Evolutionary conservation across 2,113 vertebrate species (phyloP).

Genomic region (Numenius arquata): DNA sequence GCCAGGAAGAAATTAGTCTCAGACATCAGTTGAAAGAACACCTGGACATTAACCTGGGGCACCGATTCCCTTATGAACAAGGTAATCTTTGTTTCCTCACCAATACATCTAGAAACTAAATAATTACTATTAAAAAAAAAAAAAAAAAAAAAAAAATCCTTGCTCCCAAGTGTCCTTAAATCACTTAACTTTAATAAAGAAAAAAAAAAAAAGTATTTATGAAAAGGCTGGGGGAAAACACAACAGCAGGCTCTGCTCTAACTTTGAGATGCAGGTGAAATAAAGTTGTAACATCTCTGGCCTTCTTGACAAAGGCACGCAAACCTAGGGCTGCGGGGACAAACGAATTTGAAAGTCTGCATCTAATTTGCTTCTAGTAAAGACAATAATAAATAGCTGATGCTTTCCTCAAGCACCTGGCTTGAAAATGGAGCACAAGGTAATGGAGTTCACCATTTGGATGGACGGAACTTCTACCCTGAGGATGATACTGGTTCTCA

Average conservation of each 20-base stretch:
- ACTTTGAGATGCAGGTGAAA: not conserved
- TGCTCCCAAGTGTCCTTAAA: constrained; percentile 52
- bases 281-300: not conserved
- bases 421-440: not conserved
- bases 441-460: not conserved
- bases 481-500: not conserved
- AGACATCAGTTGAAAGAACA: constrained; percentile 77
- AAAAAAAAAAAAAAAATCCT: not conserved
- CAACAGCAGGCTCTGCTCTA: not conserved
- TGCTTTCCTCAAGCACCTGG: not conserved
- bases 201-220: not conserved
- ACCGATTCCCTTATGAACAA: constrained; percentile 72
- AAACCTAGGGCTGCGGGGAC: not conserved
- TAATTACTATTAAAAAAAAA: constrained; percentile 26
- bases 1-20: constrained; percentile 85
- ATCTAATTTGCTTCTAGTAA: not conserved
- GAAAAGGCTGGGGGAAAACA: not conserved
- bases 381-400: not conserved
- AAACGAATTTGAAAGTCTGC: not conserved
- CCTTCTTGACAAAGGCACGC: not conserved
- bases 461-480: not conserved
- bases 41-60: constrained; percentile 79
- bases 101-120: constrained; percentile 69
- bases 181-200: not conserved
- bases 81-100: constrained; percentile 78